Evolutionary conservation across 2,113 vertebrate genomes (phyloP).

Genomic region (Pteropus alecto): DNA sequence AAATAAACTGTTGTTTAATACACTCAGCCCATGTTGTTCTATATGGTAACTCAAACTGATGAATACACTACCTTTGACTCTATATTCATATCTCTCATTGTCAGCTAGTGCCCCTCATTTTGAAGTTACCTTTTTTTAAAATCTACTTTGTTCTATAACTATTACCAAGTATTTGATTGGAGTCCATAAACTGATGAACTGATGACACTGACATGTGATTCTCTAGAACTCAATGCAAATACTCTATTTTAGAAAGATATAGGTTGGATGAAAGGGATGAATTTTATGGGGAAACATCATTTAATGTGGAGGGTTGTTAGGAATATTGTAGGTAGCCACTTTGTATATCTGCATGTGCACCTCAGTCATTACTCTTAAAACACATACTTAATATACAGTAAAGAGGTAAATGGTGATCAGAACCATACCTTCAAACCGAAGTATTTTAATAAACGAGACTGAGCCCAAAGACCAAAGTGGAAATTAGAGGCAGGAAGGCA

Average conservation of each 20-base stretch:
- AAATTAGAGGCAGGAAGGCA: not conserved
- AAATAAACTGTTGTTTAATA: not conserved
- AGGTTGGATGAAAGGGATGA: not conserved
- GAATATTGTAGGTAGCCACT: not conserved
- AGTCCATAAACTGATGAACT: not conserved
- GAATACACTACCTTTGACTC: not conserved
- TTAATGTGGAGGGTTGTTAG: not conserved
- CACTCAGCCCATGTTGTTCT: not conserved
- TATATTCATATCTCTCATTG: not conserved
- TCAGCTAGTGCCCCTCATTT: not conserved
- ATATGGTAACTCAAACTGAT: not conserved
- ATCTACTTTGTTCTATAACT: not conserved
- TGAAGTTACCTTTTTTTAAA: not conserved
- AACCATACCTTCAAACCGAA: not conserved
- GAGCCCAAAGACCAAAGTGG: not conserved
- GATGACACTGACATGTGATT: not conserved
- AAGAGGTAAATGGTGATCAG: not conserved
- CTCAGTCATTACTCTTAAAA: not conserved
- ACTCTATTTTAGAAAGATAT: not conserved
- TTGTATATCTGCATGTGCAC: not conserved
- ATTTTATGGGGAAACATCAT: not conserved
- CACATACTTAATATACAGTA: not conserved
- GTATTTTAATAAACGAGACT: not conserved
- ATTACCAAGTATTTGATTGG: not conserved
- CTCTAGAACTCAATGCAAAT: not conserved